These are phyloP conservation scores for Cossypha polioptera DNA, from an alignment of 2,797 vertebrate species.

Conservation along the genomic window DNA sequence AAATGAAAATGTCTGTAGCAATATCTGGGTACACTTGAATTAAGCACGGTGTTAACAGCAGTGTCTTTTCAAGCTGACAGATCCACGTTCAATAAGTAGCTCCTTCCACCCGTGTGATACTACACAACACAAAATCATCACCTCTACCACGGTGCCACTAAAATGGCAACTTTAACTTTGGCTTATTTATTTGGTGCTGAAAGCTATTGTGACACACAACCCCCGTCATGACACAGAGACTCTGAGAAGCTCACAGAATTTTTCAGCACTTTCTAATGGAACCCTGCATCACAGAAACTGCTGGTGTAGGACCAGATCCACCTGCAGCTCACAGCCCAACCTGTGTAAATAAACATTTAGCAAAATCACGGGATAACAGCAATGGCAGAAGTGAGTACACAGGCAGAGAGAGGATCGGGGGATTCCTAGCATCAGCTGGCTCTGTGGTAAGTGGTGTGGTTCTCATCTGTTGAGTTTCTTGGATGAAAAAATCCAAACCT, in stretches of 20 bases:
- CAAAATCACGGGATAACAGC: not conserved
- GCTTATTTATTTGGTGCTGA: not conserved
- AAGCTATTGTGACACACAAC: not conserved
- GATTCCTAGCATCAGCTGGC: rapidly evolving
- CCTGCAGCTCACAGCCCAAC: not conserved
- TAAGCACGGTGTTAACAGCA: not conserved
- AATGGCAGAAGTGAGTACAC: rapidly evolving
- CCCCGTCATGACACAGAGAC: rapidly evolving
- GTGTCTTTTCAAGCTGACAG: not conserved
- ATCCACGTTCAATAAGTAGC: not conserved
- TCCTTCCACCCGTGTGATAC: not conserved
- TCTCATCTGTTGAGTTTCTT: not conserved
- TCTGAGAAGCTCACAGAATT: not conserved
- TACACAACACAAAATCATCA: not conserved
- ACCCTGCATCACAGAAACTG: not conserved
- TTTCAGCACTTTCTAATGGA: not conserved
- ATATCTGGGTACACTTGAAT: not conserved
- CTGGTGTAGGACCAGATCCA: not conserved
- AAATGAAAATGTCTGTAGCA: not conserved
- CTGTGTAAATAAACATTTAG: not conserved
- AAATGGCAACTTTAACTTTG: not conserved
- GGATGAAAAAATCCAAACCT: not conserved
- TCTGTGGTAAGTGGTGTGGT: not conserved
- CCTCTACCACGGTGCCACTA: not conserved
- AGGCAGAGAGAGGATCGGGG: not conserved